Evolutionary conservation across 2,797 vertebrate genomes (phyloP).

Genomic region (Prionace glauca): DNA sequence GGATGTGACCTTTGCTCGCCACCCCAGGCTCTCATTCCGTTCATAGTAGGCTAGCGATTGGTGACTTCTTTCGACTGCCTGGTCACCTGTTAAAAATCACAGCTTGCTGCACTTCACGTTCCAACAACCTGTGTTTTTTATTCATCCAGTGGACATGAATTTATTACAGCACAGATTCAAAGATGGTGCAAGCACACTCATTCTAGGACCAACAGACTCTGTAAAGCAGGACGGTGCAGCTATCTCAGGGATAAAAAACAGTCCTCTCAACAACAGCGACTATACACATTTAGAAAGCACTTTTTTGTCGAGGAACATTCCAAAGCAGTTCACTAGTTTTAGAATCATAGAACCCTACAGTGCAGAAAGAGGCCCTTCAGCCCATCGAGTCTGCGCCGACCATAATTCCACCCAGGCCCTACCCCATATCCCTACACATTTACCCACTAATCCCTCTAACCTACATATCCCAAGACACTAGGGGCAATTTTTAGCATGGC

Average conservation of each 20-base stretch:
- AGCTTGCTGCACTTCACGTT: neutral
- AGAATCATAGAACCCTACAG: too few relatives aligned
- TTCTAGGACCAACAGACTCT: neutral
- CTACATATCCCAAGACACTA: too few relatives aligned
- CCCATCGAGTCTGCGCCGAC: too few relatives aligned
- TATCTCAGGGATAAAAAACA: neutral
- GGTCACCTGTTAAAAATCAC: neutral
- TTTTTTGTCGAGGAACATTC: neutral
- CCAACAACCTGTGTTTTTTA: neutral
- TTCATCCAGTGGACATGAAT: neutral
- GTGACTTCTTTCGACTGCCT: neutral
- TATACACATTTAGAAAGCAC: neutral
- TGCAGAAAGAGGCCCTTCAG: too few relatives aligned
- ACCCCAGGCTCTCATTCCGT: neutral
- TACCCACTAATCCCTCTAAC: too few relatives aligned
- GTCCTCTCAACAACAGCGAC: neutral
- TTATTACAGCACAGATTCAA: neutral
- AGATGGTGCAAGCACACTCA: neutral
- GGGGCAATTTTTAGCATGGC: too few relatives aligned
- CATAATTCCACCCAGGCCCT: too few relatives aligned
- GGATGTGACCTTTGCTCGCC: neutral
- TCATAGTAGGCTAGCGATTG: neutral
- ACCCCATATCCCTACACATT: too few relatives aligned
- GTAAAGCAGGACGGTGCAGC: neutral
- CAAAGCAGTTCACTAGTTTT: neutral